These are phyloP conservation scores for Elephantulus edwardii DNA, from an alignment of 2,113 vertebrate species.

Conservation along the genomic window DNA sequence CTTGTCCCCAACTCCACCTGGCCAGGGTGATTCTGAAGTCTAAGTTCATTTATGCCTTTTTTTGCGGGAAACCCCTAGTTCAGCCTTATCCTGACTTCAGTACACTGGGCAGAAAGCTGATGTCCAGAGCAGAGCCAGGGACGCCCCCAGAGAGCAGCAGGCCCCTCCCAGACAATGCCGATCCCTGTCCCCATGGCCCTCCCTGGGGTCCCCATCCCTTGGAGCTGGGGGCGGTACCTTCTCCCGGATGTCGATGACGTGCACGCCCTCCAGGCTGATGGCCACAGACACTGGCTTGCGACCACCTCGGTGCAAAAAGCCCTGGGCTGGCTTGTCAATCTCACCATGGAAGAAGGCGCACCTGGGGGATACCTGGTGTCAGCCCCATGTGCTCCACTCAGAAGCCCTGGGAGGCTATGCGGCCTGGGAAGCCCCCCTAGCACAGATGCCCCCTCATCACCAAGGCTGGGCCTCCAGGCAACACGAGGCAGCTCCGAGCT, in stretches of 20 bases:
- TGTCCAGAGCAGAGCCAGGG: neutral
- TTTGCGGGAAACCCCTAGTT: neutral
- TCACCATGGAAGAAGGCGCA: constrained; percentile 91
- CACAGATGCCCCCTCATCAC: no score
- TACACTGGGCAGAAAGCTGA: neutral
- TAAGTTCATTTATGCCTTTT: neutral
- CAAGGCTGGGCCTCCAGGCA: neutral
- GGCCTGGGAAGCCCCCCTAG: no score
- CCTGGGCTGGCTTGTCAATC: constrained; percentile 90
- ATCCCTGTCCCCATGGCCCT: neutral
- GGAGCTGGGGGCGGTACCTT: constrained; percentile 87
- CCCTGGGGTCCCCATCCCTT: no score
- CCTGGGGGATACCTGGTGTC: constrained; percentile 74
- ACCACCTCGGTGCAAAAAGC: constrained; percentile 88
- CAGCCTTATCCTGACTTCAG: neutral
- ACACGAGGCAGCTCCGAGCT: neutral
- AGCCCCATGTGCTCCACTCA: neutral
- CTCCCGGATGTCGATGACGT: constrained; percentile 92
- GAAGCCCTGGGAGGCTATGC: neutral
- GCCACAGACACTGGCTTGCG: constrained; percentile 90
- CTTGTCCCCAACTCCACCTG: neutral
- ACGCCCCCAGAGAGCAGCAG: no score
- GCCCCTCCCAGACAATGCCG: neutral
- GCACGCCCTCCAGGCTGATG: constrained; percentile 93
- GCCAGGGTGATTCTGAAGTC: neutral